A percentile compares a stretch with the other conserved stretches of the same genome.
Evolutionary conservation across 92 coral and sea anemone genomes (phyloP).

Genomic region (Palythoa heliodiscus): DNA sequence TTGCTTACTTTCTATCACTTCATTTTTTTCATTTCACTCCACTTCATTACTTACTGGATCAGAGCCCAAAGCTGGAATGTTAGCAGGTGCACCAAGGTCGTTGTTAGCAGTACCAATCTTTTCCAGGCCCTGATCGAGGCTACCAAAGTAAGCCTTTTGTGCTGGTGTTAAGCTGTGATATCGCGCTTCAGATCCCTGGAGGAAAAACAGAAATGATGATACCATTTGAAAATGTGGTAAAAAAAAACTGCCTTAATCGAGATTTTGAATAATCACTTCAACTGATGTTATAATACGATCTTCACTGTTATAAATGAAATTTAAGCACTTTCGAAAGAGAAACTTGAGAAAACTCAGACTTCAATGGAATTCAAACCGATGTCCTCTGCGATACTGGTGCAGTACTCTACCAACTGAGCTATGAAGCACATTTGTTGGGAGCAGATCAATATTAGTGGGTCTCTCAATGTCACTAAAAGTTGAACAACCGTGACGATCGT

Average conservation of each 20-base stretch:
- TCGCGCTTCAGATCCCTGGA: slow-evolving; percentile 86
- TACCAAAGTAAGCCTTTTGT: slow-evolving; percentile 95
- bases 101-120: slow-evolving; percentile 83
- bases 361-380: too few relatives aligned
- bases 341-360: too few relatives aligned
- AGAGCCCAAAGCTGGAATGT: slow-evolving; percentile 90
- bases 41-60: slow-evolving; percentile 79
- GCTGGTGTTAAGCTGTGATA: slow-evolving; percentile 91
- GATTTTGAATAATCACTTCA: neutral
- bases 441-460: too few relatives aligned
- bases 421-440: too few relatives aligned
- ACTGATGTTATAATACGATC: too few relatives aligned
- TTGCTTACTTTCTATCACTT: neutral
- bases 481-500: too few relatives aligned
- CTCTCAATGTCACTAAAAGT: too few relatives aligned
- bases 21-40: neutral
- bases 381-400: too few relatives aligned
- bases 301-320: too few relatives aligned
- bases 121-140: slow-evolving; percentile 86
- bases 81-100: slow-evolving; percentile 81
- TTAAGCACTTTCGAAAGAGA: too few relatives aligned
- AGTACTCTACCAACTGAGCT: too few relatives aligned
- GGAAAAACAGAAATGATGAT: neutral
- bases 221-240: neutral
- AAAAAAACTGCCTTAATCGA: neutral